Conservation (phyloP, 2,888 invertebrate genomes). For the Timandra comae region DNA sequence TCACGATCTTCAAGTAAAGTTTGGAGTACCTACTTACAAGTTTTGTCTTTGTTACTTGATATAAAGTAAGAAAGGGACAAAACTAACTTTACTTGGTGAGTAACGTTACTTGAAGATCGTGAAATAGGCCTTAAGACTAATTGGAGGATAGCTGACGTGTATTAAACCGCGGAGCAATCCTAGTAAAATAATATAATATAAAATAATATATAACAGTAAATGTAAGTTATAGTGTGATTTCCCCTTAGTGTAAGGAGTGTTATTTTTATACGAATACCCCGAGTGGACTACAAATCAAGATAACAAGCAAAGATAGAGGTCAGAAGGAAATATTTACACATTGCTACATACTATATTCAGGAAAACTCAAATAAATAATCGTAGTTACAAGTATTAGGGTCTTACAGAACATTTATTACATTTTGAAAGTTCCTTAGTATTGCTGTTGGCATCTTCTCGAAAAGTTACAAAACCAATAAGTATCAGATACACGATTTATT, state of each 20-base stretch:
- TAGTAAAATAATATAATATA: no score
- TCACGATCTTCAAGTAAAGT: no score
- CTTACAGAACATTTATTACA: conserved; percentile 15
- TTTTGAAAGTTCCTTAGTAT: conserved; percentile 5
- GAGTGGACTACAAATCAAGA: conserved; percentile 66
- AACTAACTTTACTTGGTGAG: no score
- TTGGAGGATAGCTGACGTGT: no score
- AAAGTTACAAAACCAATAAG: conserved; percentile 5
- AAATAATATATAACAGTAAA: no score
- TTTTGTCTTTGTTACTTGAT: no score
- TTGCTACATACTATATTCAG: conserved; percentile 31
- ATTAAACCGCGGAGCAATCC: no score
- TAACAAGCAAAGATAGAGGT: conserved; percentile 58
- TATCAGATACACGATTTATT: conserved; percentile 1
- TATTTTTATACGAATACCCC: conserved; percentile 58
- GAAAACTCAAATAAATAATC: conserved; percentile 24
- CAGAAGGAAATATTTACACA: conserved; percentile 53
- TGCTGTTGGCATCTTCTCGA: not conserved
- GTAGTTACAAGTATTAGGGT: conserved; percentile 18
- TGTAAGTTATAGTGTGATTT: no score
- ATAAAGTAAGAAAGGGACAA: no score
- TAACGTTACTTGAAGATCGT: no score
- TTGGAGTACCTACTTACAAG: no score
- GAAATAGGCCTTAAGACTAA: no score
- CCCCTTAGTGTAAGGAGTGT: conserved; percentile 25